Conservation (phyloP, 2,797 vertebrate species). For the Petrocephalus sullivani region DNA sequence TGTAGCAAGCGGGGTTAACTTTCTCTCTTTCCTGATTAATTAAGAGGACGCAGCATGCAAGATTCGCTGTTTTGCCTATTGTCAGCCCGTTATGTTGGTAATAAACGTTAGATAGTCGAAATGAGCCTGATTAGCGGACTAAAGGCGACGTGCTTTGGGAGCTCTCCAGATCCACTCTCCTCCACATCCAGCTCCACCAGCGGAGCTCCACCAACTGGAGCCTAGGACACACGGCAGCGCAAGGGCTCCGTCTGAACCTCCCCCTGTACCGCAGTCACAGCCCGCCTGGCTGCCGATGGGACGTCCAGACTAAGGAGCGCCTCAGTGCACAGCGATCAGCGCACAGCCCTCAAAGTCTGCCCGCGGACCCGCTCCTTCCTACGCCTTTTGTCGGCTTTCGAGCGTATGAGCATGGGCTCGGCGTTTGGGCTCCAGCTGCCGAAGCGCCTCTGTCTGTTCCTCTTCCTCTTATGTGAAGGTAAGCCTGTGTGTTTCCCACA, state of each 20-base stretch:
- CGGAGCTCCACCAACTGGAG: constrained; percentile 40
- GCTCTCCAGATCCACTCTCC: neutral
- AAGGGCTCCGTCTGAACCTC: constrained; percentile 47
- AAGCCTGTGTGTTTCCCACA: constrained; percentile 23
- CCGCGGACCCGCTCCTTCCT: constrained; percentile 26
- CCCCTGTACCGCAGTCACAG: constrained; percentile 32
- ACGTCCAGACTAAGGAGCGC: constrained; percentile 55
- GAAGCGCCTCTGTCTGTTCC: constrained; percentile 51
- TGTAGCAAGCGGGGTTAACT: neutral
- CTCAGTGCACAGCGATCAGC: constrained; percentile 25
- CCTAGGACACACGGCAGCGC: constrained; percentile 39
- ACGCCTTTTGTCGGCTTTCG: constrained; percentile 31
- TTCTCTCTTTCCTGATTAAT: neutral
- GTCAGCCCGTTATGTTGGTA: neutral
- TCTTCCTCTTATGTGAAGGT: constrained; percentile 62
- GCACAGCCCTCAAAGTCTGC: constrained; percentile 17
- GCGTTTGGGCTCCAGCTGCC: constrained; percentile 56
- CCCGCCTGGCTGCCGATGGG: constrained; percentile 50
- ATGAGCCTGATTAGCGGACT: neutral
- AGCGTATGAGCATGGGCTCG: constrained; percentile 62
- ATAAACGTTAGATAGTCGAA: neutral
- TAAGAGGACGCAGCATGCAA: neutral
- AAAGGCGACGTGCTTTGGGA: neutral
- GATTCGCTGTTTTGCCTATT: neutral
- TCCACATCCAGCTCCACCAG: neutral